Conservation (phyloP, 2,113 vertebrate genomes). For the Rhinogobius similis region DNA sequence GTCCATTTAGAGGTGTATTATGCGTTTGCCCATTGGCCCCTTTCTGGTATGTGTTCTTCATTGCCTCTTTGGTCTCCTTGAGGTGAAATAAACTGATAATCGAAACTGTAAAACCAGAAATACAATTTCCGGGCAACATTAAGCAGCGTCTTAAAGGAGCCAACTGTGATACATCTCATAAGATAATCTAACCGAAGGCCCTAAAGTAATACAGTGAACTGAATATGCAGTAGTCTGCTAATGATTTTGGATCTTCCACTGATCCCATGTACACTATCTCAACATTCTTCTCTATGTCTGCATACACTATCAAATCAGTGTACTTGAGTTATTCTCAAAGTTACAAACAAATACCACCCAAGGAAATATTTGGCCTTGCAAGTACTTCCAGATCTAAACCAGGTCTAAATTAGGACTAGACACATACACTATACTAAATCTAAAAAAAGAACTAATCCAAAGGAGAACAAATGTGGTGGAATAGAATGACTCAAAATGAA, state of each 20-base stretch:
- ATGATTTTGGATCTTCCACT: constrained; percentile 12
- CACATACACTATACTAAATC: neutral
- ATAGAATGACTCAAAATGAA: neutral
- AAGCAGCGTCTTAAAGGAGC: constrained; percentile 10
- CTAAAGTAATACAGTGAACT: neutral
- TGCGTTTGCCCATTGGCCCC: constrained; percentile 11
- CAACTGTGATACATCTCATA: constrained; percentile 10
- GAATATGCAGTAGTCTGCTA: constrained; percentile 21
- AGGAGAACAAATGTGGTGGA: neutral
- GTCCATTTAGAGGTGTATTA: constrained; percentile 4
- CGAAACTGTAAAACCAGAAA: constrained; percentile 21
- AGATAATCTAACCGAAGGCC: neutral
- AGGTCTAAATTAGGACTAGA: neutral
- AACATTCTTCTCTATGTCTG: constrained; percentile 21
- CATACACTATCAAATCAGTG: no score
- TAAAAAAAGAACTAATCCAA: neutral
- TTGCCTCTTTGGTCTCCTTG: constrained; percentile 20
- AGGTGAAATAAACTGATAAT: constrained; percentile 40
- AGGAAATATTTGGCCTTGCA: neutral
- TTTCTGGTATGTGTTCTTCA: constrained; percentile 12
- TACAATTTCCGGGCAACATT: constrained; percentile 27
- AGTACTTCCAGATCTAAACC: neutral
- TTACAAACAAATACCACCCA: no score
- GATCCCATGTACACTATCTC: constrained; percentile 11
- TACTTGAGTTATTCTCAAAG: no score